phyloP scores from a whole-genome alignment of 1,140 invertebrate species.

The Neodiprion fabricii region DNA sequence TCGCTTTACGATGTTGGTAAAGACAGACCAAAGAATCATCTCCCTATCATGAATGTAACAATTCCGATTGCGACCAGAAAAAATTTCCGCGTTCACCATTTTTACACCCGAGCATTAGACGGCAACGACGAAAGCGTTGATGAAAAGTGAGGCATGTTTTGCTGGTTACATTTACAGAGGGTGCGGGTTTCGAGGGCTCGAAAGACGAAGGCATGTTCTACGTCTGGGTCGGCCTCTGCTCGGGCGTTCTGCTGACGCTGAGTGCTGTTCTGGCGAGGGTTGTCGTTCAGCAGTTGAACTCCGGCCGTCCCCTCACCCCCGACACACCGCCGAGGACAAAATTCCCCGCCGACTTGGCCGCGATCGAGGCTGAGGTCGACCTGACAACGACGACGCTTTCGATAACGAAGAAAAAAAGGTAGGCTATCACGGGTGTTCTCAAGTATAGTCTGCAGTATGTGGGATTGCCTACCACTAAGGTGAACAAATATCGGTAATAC shows the following conservation, averaged over 20 bases:
- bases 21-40: no score
- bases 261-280: neutral
- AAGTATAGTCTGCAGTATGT: no score
- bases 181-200: neutral
- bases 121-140: no score
- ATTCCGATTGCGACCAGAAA: no score
- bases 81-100: no score
- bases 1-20: no score
- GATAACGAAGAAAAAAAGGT: neutral
- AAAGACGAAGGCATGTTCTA: slow-evolving; percentile 5
- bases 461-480: no score
- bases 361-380: neutral
- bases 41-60: no score
- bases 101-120: no score
- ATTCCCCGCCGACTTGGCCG: neutral
- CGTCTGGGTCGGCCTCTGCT: neutral
- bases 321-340: neutral
- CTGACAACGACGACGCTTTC: neutral
- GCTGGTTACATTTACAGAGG: neutral
- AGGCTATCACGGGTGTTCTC: neutral
- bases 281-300: neutral
- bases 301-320: neutral
- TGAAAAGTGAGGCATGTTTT: no score
- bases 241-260: neutral
- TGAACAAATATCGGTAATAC: no score